A percentile compares a stretch with the other conserved stretches of the same genome.
phyloP scores from a whole-genome alignment of 2,888 invertebrate species.

The Eupithecia inturbata region DNA sequence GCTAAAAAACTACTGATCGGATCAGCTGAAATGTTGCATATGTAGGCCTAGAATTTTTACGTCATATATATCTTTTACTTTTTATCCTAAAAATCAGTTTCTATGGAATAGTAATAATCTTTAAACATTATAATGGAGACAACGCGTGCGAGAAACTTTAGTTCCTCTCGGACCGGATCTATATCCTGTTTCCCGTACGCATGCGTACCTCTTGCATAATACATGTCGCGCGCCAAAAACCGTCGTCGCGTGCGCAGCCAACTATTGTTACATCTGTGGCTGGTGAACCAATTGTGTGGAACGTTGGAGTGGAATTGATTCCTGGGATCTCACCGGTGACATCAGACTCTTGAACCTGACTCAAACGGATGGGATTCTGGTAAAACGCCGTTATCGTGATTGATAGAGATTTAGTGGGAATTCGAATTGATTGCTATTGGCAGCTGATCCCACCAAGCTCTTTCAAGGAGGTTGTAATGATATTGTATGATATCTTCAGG shows the following conservation, averaged over 20 bases:
- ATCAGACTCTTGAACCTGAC: constrained; percentile 42
- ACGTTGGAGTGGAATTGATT: constrained; percentile 54
- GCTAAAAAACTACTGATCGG: no score
- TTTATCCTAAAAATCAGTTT: no score
- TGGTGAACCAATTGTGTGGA: constrained; percentile 29
- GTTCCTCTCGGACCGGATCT: constrained; percentile 69
- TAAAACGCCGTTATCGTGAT: constrained; percentile 25
- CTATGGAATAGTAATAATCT: no score
- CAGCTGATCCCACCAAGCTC: constrained; percentile 8
- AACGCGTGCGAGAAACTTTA: constrained; percentile 15
- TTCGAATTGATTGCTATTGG: constrained; percentile 7
- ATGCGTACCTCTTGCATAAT: constrained; percentile 63
- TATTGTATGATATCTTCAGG: background rate
- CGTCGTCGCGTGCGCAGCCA: constrained; percentile 52
- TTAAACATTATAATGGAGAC: no score
- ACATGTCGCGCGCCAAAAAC: constrained; percentile 52
- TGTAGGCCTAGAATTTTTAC: no score
- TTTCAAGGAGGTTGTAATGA: background rate
- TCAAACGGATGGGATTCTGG: constrained; percentile 24
- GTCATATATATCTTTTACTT: no score
- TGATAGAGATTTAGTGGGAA: constrained; percentile 5
- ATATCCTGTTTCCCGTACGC: constrained; percentile 71
- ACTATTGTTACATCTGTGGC: constrained; percentile 18
- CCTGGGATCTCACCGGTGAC: constrained; percentile 49
- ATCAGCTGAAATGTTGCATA: no score